phyloP scores from a whole-genome alignment of 2,888 invertebrate species.

The Sceliomorpha sp. region DNA sequence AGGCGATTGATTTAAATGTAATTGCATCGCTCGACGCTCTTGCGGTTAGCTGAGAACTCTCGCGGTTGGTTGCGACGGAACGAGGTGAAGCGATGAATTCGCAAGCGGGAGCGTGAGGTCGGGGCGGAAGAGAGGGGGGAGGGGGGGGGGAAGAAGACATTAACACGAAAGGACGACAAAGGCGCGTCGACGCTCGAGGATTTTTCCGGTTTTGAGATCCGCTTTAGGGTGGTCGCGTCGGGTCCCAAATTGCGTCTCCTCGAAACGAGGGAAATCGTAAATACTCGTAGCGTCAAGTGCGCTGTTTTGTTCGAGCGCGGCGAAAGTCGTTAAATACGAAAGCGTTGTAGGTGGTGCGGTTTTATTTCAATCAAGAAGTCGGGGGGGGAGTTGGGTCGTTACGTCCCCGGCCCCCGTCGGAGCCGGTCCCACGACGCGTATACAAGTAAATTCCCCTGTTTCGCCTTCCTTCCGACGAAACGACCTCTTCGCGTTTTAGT shows the following conservation, averaged over 20 bases:
- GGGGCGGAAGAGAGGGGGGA: no score
- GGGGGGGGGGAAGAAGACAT: no score
- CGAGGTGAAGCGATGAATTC: no score
- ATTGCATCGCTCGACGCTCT: slow-evolving; percentile 32
- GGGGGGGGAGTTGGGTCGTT: slow-evolving; percentile 57
- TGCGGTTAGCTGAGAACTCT: background rate
- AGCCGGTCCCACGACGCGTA: slow-evolving; percentile 26
- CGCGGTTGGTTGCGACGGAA: no score
- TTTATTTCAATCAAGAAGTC: slow-evolving; percentile 61
- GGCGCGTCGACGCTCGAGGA: no score
- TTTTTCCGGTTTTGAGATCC: no score
- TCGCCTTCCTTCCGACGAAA: slow-evolving; percentile 59
- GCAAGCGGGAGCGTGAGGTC: no score
- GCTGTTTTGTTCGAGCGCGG: slow-evolving; percentile 34
- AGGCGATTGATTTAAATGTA: slow-evolving; percentile 42
- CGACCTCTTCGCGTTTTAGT: slow-evolving; percentile 75
- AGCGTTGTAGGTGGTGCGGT: slow-evolving; percentile 23
- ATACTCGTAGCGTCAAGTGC: slow-evolving; percentile 33
- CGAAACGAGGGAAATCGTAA: slow-evolving; percentile 30
- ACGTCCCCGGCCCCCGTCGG: slow-evolving; percentile 41
- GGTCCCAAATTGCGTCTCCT: no score
- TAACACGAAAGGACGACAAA: no score
- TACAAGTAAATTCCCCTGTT: slow-evolving; percentile 29
- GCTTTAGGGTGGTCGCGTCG: no score
- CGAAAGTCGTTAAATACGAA: slow-evolving; percentile 51